phyloP scores from a whole-genome alignment of 2,888 invertebrate genomes.

The Deilephila porcellus region DNA sequence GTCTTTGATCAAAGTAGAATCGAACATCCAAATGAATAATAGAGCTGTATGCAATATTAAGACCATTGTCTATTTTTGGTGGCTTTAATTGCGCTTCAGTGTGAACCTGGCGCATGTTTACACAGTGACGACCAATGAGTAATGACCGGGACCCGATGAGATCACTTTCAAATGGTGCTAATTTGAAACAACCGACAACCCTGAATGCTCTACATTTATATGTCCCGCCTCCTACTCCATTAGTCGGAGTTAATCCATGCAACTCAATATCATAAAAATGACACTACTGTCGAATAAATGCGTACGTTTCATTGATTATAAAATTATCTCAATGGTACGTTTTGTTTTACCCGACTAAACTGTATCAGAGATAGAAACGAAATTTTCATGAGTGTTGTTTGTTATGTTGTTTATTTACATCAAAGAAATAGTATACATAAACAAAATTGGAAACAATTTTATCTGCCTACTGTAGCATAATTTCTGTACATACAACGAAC shows the following conservation, averaged over 20 bases:
- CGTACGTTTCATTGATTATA: too few relatives aligned
- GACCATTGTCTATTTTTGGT: conserved; percentile 19
- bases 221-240: conserved; percentile 18
- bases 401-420: too few relatives aligned
- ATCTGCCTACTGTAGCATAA: too few relatives aligned
- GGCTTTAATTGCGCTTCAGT: conserved; percentile 38
- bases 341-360: background rate
- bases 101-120: conserved; percentile 46
- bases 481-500: too few relatives aligned
- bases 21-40: background rate
- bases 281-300: background rate
- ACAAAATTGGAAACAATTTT: too few relatives aligned
- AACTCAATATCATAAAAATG: background rate
- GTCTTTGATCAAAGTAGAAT: background rate
- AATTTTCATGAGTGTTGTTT: too few relatives aligned
- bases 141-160: conserved; percentile 71
- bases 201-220: conserved; percentile 56
- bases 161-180: conserved; percentile 76
- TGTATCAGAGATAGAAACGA: background rate
- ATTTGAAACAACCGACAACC: conserved; percentile 65
- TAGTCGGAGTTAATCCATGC: conserved; percentile 11
- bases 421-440: too few relatives aligned
- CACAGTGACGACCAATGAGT: conserved; percentile 68
- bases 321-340: too few relatives aligned
- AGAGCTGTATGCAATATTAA: background rate